Base-by-base conservation (phyloP, 2,888 invertebrate species). In the Diaprepes abbreviatus region DNA sequence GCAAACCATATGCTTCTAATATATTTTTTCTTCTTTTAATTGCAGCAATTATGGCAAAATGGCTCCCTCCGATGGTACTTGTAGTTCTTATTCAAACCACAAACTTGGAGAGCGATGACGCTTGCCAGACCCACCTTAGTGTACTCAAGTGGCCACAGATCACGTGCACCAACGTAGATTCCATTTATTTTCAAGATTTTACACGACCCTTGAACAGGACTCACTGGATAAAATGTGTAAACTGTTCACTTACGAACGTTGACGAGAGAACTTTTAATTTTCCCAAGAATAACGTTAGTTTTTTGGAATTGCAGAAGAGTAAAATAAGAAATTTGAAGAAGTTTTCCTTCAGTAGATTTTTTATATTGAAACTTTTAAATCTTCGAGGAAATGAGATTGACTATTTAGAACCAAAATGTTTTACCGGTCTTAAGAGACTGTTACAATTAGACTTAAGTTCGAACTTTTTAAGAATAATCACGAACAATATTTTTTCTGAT, bases 341-440 rank as follows among this genome's bases (percentile, higher is more conserved):
- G 36, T 75, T 74, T 24, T 79, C 83, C 2, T 83, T 84, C 71
- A 72, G 60, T 10, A 80, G 77, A 55, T 79, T 82, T 62, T 78
- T 78, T 24, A 50, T 83, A 59, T 72, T 86, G 35, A 83, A 81
- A 71, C 74, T 77, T 9, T 72, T 86, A 33, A 81, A 81, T 62
- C 73, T 86, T 9, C 78, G 76, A 2, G 75, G 77, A 35, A 86
- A 86, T 70, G 66, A 74, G 3, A 80, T 86, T 31, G 78, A 79
- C 2, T 75, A 76, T 12, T 77, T 86, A 14, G 83, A 85, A 64
- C 71, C 77, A 0, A 80, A 78, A 45, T 80, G 83, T n/a, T 83
- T 86, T n/a, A 66, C 74, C 7, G 80, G 79, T 2, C 78, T 85
- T 0, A 81, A 80, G 28, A 74, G 83, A 14, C 72, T 84, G 50